A percentile compares a stretch with the other conserved stretches of the same genome.
Evolutionary conservation across 2,113 vertebrate genomes (phyloP).

Genomic region (Misgurnus anguillicaudatus): DNA sequence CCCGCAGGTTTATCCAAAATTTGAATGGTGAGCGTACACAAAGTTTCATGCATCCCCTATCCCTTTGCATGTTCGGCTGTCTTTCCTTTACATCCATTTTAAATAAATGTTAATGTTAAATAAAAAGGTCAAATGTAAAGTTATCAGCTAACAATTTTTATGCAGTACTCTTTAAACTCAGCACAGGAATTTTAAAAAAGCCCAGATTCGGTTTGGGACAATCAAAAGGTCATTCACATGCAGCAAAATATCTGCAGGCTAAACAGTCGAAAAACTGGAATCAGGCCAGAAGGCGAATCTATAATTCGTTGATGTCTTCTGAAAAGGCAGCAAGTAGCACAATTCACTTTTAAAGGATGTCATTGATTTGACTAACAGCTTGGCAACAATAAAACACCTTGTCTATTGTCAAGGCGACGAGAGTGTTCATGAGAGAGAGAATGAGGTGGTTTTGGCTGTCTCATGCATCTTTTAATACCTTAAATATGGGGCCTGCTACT

Average conservation of each 20-base stretch:
- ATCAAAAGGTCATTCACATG: slow-evolving; percentile 15
- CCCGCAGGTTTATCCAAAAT: background rate
- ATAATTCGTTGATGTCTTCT: slow-evolving; percentile 38
- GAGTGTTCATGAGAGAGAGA: background rate
- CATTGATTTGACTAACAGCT: slow-evolving; percentile 40
- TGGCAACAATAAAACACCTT: slow-evolving; percentile 38
- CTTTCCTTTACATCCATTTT: too few relatives aligned
- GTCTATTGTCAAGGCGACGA: slow-evolving; percentile 31
- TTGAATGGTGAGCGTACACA: background rate
- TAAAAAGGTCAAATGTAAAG: background rate
- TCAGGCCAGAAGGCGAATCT: slow-evolving; percentile 35
- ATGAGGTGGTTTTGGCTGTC: slow-evolving; percentile 24
- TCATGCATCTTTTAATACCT: slow-evolving; percentile 42
- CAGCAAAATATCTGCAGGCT: background rate
- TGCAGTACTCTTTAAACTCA: background rate
- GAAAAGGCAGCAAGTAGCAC: slow-evolving; percentile 25
- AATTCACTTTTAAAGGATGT: slow-evolving; percentile 38
- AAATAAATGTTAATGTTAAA: too few relatives aligned
- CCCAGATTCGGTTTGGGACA: background rate
- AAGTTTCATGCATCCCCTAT: background rate
- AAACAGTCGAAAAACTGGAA: slow-evolving; percentile 30
- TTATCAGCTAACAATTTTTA: background rate
- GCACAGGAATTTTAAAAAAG: background rate
- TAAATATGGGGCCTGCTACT: slow-evolving; percentile 20
- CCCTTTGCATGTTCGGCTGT: too few relatives aligned